Percentiles rank a stretch among this genome's conserved stretches.
Conservation (phyloP, 1,140 invertebrate species). For the Apocrypta bakeri region DNA sequence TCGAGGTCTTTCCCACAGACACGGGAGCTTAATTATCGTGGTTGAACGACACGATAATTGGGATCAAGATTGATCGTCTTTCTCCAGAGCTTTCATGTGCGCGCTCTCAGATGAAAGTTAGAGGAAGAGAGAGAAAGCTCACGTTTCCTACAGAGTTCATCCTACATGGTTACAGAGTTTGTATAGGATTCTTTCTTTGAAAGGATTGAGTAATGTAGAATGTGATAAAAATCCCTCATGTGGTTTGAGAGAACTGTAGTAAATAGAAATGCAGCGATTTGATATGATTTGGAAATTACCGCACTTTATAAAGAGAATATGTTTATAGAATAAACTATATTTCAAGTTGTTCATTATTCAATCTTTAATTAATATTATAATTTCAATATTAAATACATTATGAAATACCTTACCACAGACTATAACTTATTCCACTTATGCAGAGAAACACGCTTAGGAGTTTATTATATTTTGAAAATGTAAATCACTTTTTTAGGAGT, state of each 20-base stretch:
- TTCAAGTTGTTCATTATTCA: no score
- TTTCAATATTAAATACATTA: not conserved
- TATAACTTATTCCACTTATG: not conserved
- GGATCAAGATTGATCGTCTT: conserved; percentile 69
- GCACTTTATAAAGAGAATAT: not conserved
- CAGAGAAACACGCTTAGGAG: no score
- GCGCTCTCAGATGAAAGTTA: not conserved
- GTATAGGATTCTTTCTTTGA: conserved; percentile 12
- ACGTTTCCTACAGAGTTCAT: no score
- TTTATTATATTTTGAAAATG: no score
- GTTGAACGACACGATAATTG: conserved; percentile 70
- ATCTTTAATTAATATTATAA: no score
- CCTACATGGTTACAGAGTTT: not conserved
- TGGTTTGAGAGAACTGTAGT: not conserved
- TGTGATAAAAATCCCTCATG: conserved; percentile 10
- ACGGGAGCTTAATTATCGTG: conserved; percentile 65
- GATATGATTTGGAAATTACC: not conserved
- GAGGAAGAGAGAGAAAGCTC: not conserved
- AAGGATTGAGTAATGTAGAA: not conserved
- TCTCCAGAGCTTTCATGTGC: conserved; percentile 42
- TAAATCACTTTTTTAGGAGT: no score
- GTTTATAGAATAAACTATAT: not conserved
- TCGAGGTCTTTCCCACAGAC: conserved; percentile 51
- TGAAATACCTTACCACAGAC: not conserved
- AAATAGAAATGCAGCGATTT: not conserved